Conservation (phyloP, 2,888 invertebrate genomes). For the Leptopterna dolabrata region DNA sequence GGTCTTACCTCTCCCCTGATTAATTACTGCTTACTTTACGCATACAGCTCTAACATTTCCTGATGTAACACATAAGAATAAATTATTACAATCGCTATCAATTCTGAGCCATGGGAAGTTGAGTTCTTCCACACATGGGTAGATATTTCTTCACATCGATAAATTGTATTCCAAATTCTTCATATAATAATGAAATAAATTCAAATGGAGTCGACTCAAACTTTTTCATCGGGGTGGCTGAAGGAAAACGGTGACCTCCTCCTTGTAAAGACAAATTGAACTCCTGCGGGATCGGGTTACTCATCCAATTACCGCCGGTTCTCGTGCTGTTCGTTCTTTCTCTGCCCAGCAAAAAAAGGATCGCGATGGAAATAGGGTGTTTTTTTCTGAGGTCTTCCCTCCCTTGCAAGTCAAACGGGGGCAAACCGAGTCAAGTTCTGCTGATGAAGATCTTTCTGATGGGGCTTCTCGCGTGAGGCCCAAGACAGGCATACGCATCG, state of each 20-base stretch:
- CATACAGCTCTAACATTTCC: too few species aligned
- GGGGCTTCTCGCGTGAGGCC: neutral
- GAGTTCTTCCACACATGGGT: too few species aligned
- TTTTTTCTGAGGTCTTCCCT: neutral
- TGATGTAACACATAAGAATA: too few species aligned
- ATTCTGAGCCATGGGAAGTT: too few species aligned
- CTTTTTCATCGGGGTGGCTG: neutral
- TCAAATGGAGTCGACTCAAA: neutral
- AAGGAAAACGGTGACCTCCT: neutral
- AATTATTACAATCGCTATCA: too few species aligned
- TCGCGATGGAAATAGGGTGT: neutral
- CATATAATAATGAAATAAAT: too few species aligned
- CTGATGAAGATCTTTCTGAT: neutral
- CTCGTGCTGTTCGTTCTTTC: neutral
- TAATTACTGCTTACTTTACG: too few species aligned
- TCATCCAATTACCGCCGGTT: slow-evolving; percentile 1
- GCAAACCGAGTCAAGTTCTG: neutral
- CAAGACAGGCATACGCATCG: neutral
- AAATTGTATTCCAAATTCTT: too few species aligned
- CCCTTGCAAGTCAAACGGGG: neutral
- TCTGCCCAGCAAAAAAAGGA: neutral
- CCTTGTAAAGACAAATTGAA: neutral
- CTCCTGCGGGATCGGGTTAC: slow-evolving; percentile 2
- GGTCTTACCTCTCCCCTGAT: too few species aligned
- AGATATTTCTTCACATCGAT: too few species aligned